Percentiles rank a stretch among this genome's conserved stretches.
Evolutionary conservation across 2,888 invertebrate genomes (phyloP).

Genomic region (Megastigmus dorsalis): DNA sequence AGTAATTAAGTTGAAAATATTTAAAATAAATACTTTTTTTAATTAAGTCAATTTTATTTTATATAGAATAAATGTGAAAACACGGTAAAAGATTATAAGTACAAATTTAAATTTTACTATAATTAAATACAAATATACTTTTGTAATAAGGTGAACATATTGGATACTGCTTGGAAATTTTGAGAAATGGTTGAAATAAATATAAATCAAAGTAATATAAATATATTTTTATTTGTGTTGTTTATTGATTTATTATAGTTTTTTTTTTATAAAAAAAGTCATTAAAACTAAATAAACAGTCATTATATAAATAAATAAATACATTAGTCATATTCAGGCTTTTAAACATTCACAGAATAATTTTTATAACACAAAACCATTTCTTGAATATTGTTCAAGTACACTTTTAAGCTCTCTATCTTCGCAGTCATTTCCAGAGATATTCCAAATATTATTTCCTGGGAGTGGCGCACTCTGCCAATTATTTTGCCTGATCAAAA

Average conservation of each 20-base stretch:
- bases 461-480: background rate
- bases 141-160: too few relatives aligned
- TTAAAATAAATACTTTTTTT: too few relatives aligned
- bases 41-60: too few relatives aligned
- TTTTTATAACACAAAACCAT: constrained; percentile 4
- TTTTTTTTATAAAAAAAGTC: constrained; percentile 38
- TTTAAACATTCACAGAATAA: too few relatives aligned
- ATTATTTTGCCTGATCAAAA: constrained; percentile 28
- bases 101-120: too few relatives aligned
- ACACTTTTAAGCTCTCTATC: constrained; percentile 28
- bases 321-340: background rate
- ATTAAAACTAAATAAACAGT: constrained; percentile 6
- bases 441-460: constrained; percentile 30
- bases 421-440: constrained; percentile 35
- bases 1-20: too few relatives aligned
- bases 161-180: too few relatives aligned
- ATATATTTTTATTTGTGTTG: background rate
- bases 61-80: too few relatives aligned
- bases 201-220: background rate
- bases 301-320: constrained; percentile 31
- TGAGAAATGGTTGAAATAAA: too few relatives aligned
- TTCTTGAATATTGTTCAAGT: constrained; percentile 13
- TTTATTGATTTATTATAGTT: constrained; percentile 8
- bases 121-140: too few relatives aligned
- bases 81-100: too few relatives aligned